Conservation (phyloP, 2,888 invertebrate species). For the Baronia brevicornis region DNA sequence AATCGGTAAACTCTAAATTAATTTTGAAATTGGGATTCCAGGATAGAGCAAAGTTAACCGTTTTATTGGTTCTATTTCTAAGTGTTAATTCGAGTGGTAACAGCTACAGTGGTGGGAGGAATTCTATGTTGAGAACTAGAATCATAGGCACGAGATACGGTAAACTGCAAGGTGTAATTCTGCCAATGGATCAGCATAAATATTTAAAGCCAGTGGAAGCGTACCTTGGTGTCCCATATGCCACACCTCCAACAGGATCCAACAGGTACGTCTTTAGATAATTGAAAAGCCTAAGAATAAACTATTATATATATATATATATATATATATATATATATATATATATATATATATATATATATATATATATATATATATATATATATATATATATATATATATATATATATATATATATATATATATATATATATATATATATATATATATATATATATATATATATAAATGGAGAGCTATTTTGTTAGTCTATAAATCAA, state of each 20-base stretch:
- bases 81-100: constrained; percentile 53
- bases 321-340: no score
- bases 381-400: no score
- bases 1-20: constrained; percentile 23
- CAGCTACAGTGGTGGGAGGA: constrained; percentile 61
- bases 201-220: constrained; percentile 86
- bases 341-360: no score
- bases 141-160: constrained; percentile 91
- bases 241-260: constrained; percentile 87
- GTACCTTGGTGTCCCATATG: constrained; percentile 91
- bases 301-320: no score
- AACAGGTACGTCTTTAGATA: constrained; percentile 77
- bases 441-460: no score
- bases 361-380: no score
- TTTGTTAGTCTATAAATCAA: no score
- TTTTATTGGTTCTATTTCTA: constrained; percentile 43
- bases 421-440: no score
- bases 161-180: constrained; percentile 86
- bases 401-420: no score
- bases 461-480: no score
- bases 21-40: constrained; percentile 23
- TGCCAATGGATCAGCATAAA: constrained; percentile 86
- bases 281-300: no score
- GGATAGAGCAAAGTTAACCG: constrained; percentile 10
- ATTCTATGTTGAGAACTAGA: constrained; percentile 84